Percentiles rank a stretch among this genome's conserved stretches.
phyloP scores from a whole-genome alignment of 2,113 vertebrate species.

The Malaclemys terrapin region DNA sequence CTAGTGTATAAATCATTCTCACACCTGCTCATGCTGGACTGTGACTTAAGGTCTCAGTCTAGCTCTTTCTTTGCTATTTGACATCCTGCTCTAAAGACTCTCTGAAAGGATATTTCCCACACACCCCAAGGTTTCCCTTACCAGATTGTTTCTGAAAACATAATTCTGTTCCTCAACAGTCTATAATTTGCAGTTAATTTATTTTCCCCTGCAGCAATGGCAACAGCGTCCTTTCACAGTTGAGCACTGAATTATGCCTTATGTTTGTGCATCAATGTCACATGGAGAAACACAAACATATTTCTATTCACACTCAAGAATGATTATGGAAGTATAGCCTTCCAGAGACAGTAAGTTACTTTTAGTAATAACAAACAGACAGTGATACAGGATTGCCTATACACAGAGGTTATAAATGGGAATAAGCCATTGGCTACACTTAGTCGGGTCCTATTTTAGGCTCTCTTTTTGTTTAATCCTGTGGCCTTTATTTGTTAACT shows the following conservation, averaged over 20 bases:
- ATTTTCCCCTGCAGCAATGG: conserved; percentile 51
- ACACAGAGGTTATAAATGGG: background rate
- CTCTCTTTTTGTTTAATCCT: background rate
- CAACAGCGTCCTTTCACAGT: background rate
- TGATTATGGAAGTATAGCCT: conserved; percentile 9
- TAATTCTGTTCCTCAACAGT: conserved; percentile 58
- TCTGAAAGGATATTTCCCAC: background rate
- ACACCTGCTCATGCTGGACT: fast-evolving
- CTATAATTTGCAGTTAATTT: conserved; percentile 60
- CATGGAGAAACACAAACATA: conserved; percentile 40
- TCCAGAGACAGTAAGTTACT: background rate
- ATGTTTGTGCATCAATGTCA: conserved; percentile 58
- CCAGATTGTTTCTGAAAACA: conserved; percentile 45
- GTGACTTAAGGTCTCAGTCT: background rate
- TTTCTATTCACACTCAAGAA: conserved; percentile 45
- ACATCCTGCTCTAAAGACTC: background rate
- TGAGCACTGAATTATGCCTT: conserved; percentile 65
- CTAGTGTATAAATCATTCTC: background rate
- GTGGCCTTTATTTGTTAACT: background rate
- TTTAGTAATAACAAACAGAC: conserved; percentile 20
- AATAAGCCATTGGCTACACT: background rate
- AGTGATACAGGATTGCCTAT: conserved; percentile 1
- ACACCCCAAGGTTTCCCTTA: conserved; percentile 12
- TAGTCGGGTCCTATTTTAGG: background rate
- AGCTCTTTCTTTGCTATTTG: background rate